Percentiles rank a stretch among this genome's conserved stretches.
phyloP scores from a whole-genome alignment of 1,140 invertebrate species.

The Pachyrhynchus sulphureomaculatus region DNA sequence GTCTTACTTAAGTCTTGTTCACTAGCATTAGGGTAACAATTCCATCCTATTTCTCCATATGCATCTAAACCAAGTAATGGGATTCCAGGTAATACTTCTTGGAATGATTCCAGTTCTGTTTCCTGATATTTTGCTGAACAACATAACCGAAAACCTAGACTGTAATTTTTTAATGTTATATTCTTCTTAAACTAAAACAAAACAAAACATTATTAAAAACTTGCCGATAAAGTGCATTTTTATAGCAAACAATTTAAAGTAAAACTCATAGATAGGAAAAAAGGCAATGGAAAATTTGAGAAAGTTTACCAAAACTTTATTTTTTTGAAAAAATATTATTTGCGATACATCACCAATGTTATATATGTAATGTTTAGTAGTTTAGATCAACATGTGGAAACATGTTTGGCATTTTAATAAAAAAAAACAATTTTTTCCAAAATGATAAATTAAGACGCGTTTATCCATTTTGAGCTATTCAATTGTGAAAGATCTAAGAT shows the following conservation, averaged over 20 bases:
- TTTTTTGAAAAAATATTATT: too few species aligned
- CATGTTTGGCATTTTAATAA: too few species aligned
- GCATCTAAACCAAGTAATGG: slow-evolving; percentile 36
- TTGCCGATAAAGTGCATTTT: not conserved
- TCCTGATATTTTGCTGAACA: slow-evolving; percentile 36
- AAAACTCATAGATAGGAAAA: not conserved
- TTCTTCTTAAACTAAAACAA: slow-evolving; percentile 36
- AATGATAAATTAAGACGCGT: too few species aligned
- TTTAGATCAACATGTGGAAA: too few species aligned
- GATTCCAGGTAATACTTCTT: slow-evolving; percentile 37
- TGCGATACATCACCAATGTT: too few species aligned
- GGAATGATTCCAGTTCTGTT: slow-evolving; percentile 32
- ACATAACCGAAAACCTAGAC: slow-evolving; percentile 35
- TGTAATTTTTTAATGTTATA: slow-evolving; percentile 31
- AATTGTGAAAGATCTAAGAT: too few species aligned
- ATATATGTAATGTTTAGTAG: too few species aligned
- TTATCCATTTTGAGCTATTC: too few species aligned
- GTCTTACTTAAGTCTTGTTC: not conserved
- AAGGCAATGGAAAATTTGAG: too few species aligned
- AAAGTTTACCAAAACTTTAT: too few species aligned
- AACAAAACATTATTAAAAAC: not conserved
- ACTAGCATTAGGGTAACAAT: slow-evolving; percentile 27
- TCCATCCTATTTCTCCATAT: slow-evolving; percentile 41
- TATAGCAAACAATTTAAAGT: not conserved
- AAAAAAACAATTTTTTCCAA: too few species aligned